phyloP scores from a whole-genome alignment of 2,113 vertebrate species.

The Amphiprion ocellaris region DNA sequence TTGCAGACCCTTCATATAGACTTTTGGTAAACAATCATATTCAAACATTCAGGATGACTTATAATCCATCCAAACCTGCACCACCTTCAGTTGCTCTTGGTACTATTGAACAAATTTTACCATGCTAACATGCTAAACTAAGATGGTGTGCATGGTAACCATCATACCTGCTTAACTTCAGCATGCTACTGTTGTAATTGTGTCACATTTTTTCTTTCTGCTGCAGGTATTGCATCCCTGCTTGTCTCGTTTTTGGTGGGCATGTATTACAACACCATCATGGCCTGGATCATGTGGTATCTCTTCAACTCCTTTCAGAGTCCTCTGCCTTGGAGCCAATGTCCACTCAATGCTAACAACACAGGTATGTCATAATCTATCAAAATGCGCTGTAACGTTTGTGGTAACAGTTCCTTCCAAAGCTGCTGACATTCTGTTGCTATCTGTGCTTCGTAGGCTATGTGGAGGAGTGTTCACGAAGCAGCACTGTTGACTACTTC shows the following conservation, averaged over 20 bases:
- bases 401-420: neutral
- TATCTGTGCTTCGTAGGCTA: constrained; percentile 77
- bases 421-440: neutral
- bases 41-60: no score
- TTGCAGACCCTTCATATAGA: no score
- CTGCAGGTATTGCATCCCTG: constrained; percentile 91
- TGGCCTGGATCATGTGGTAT: constrained; percentile 98
- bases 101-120: no score
- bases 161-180: neutral
- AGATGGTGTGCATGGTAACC: neutral
- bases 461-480: constrained; percentile 88
- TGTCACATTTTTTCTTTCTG: neutral
- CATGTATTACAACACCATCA: constrained; percentile 96
- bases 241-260: constrained; percentile 91
- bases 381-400: neutral
- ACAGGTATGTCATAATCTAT: constrained; percentile 84
- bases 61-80: neutral
- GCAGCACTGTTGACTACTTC: constrained; percentile 93
- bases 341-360: constrained; percentile 86
- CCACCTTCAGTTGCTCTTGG: neutral
- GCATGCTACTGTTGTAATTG: no score
- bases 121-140: neutral
- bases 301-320: constrained; percentile 98
- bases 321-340: constrained; percentile 93
- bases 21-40: no score